Evolutionary conservation across 2,888 invertebrate genomes (phyloP).

Genomic region (Reticulitermes lucifugus): DNA sequence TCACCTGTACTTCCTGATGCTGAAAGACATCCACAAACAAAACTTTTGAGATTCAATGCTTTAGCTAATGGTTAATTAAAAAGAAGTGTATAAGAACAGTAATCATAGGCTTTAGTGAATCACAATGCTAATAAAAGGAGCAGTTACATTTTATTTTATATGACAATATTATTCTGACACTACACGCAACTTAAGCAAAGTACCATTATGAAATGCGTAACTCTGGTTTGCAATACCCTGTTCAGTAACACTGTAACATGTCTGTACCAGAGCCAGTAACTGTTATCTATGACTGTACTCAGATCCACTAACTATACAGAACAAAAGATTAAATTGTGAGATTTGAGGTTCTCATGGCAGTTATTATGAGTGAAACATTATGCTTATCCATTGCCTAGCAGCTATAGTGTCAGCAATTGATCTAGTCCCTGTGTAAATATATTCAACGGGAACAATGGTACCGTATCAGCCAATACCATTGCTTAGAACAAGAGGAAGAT

Average conservation of each 20-base stretch:
- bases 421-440: no score
- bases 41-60: not conserved
- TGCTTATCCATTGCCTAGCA: no score
- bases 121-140: not conserved
- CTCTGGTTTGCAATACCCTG: not conserved
- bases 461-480: no score
- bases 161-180: no score
- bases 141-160: no score
- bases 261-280: not conserved
- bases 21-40: not conserved
- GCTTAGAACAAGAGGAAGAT: no score
- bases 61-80: not conserved
- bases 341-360: no score
- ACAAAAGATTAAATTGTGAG: not conserved
- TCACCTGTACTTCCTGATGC: no score
- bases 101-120: not conserved
- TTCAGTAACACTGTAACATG: not conserved
- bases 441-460: no score
- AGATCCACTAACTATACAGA: not conserved
- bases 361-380: no score
- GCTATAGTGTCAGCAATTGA: no score
- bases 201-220: not conserved
- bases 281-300: slow-evolving; percentile 16
- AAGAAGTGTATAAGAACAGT: not conserved
- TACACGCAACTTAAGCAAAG: not conserved